Base-by-base conservation (phyloP, 2,888 invertebrate genomes). In the Polydrusus tereticollis region DNA sequence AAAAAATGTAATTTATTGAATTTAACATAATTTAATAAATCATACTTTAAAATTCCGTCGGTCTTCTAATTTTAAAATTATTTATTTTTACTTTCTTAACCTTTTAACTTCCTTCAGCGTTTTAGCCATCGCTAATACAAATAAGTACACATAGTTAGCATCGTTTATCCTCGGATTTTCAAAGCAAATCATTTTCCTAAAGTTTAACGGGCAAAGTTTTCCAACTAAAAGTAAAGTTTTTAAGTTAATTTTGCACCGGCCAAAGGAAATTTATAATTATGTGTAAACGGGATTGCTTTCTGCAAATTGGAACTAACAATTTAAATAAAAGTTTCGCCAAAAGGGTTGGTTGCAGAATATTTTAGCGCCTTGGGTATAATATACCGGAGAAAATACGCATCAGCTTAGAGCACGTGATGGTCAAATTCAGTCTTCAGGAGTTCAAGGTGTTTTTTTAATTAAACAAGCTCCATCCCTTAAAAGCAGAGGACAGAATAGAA, bases 231-330 rank as follows among this genome's bases (percentile, higher is more conserved):
- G 57, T 36, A 29, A 65, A 72, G 72, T 72, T 72, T 70, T 72
- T 67, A 72, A 72, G 72, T 72, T 68, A 72, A 72, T 72, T 69
- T 69, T 58, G 43, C 62, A 38, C 68, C 68, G 62, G 43, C 59
- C 63, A 64, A 72, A 68, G 72, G 59, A 69, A 69, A 72, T 63
- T 68, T 41, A 36, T 69, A 67, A 72, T 72, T 72, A 68, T 69
- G 62, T 68, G 64, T 68, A 72, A 72, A 72, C 68, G 43, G 66
- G 41, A 72, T n/a, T 67, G 60, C 29, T 66, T 72, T 47, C 50
- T 41, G 70, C 57, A 47, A 62, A 47, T 45, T 62, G 41, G 23
- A 62, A 47, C 62, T 62, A 33, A 47, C 33, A 26, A 47, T 47
- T 62, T 33, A 45, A 29, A 62, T 33, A 18, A 41, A 47, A 62